phyloP scores from a whole-genome alignment of 2,888 invertebrate genomes.

The Dryobotodes eremita region DNA sequence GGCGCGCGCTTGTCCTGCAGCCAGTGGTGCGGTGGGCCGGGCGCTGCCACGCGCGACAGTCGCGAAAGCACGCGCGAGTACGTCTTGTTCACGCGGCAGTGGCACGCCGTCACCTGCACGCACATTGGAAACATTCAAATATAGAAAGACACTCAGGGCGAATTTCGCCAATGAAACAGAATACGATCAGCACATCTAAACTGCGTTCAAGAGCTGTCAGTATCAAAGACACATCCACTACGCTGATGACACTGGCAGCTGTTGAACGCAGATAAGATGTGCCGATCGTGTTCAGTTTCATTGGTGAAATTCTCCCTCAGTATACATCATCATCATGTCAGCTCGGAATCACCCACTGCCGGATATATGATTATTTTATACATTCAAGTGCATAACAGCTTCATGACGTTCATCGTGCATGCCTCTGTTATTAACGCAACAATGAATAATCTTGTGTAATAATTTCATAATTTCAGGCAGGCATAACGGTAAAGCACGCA shows the following conservation, averaged over 20 bases:
- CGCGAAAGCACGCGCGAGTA: conserved; percentile 92
- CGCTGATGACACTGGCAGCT: too few relatives aligned
- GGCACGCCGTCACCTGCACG: conserved; percentile 93
- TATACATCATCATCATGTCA: neutral
- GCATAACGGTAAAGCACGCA: conserved; percentile 32
- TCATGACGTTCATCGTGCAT: conserved; percentile 13
- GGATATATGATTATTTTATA: conserved; percentile 4
- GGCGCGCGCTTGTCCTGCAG: conserved; percentile 90
- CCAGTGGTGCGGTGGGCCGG: conserved; percentile 90
- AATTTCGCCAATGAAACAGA: neutral
- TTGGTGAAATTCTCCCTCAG: too few relatives aligned
- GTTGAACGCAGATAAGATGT: too few relatives aligned
- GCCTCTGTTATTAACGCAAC: conserved; percentile 15
- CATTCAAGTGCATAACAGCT: conserved; percentile 19
- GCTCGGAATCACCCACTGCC: neutral
- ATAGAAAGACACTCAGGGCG: neutral
- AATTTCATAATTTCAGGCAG: conserved; percentile 35
- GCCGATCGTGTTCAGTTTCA: too few relatives aligned
- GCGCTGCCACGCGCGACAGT: conserved; percentile 83
- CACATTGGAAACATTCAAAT: neutral
- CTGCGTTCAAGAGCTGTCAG: too few relatives aligned
- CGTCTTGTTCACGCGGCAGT: conserved; percentile 95
- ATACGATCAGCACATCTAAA: neutral
- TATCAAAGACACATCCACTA: too few relatives aligned
- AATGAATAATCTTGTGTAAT: conserved; percentile 48